Conservation (phyloP, 2,888 invertebrate genomes). For the Apotomis turbidana region DNA sequence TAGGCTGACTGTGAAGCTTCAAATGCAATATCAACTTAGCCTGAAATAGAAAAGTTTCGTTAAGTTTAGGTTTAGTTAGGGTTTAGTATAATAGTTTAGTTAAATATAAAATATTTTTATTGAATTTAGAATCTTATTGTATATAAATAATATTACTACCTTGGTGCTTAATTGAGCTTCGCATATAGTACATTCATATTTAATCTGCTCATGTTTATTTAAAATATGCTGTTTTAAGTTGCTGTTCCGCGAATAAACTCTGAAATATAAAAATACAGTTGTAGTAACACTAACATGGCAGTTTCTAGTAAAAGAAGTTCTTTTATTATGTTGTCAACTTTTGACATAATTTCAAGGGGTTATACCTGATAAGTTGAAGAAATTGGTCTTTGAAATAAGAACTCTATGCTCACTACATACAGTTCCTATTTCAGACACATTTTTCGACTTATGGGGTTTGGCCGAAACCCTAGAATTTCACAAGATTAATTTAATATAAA, state of each 20-base stretch:
- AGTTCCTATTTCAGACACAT: no score
- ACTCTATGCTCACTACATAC: no score
- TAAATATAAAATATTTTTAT: background rate
- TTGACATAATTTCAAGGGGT: no score
- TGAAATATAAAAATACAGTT: slow-evolving; percentile 51
- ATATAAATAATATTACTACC: slow-evolving; percentile 52
- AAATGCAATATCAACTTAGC: slow-evolving; percentile 64
- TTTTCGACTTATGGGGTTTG: no score
- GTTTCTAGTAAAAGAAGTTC: no score
- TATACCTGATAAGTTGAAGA: no score
- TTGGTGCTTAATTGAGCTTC: slow-evolving; percentile 64
- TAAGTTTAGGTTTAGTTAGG: background rate
- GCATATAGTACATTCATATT: slow-evolving; percentile 74
- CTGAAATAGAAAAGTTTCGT: slow-evolving; percentile 47
- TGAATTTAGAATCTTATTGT: background rate
- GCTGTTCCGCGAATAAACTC: slow-evolving; percentile 78
- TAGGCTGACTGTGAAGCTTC: slow-evolving; percentile 52
- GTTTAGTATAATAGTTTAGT: no score
- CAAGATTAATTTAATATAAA: no score
- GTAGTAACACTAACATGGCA: background rate
- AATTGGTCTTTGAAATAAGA: no score
- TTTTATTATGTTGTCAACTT: no score
- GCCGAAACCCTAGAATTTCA: no score
- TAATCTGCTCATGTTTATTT: slow-evolving; percentile 76
- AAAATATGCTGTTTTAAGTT: slow-evolving; percentile 83